Conservation (phyloP, 1,140 invertebrate genomes). For the Euschistus heros region DNA sequence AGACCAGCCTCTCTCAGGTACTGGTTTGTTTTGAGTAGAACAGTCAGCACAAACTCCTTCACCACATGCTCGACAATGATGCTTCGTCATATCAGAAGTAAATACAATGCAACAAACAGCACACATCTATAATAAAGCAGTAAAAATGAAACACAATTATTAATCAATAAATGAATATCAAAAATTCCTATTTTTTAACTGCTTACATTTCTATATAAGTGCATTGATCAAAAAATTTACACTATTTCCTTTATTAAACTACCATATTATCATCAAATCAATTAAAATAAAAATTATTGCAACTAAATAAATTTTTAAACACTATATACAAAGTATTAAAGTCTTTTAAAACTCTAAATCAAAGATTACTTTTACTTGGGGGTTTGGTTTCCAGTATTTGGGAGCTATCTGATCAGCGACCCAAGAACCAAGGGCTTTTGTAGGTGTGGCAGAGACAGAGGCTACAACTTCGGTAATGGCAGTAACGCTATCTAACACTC, state of each 20-base stretch:
- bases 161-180: too few relatives aligned
- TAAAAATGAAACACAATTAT: too few relatives aligned
- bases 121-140: conserved; percentile 43
- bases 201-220: too few relatives aligned
- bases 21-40: conserved; percentile 44
- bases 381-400: conserved; percentile 69
- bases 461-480: conserved; percentile 58
- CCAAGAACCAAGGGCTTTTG: conserved; percentile 57
- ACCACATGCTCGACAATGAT: conserved; percentile 69
- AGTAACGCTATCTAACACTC: conserved; percentile 61
- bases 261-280: too few relatives aligned
- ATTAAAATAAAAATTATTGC: too few relatives aligned
- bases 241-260: too few relatives aligned
- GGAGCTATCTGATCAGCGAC: conserved; percentile 68
- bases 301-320: too few relatives aligned
- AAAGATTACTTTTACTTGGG: conserved; percentile 50
- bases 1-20: conserved; percentile 54
- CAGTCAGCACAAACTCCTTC: conserved; percentile 59
- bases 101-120: conserved; percentile 49
- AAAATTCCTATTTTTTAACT: too few relatives aligned
- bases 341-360: background rate
- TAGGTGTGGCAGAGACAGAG: conserved; percentile 56
- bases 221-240: too few relatives aligned
- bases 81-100: conserved; percentile 46
- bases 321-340: too few relatives aligned